phyloP scores from a whole-genome alignment of 2,888 invertebrate species.

The Torymus aiolomorphi region DNA sequence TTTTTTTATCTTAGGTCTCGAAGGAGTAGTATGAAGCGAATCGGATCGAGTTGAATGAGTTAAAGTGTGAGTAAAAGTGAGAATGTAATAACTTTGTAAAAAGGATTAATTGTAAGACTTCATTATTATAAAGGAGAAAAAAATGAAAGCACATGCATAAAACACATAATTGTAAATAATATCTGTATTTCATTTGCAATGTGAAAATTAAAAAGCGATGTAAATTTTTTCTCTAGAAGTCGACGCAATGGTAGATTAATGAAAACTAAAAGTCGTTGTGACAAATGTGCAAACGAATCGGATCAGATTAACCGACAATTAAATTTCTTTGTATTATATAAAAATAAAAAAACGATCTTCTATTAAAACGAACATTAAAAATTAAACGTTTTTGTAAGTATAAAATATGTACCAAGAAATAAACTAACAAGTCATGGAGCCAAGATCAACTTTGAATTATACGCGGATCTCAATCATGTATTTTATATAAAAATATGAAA shows the following conservation, averaged over 20 bases:
- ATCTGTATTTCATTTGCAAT: constrained; percentile 71
- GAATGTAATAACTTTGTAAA: constrained; percentile 58
- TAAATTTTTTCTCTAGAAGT: constrained; percentile 67
- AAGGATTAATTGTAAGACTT: constrained; percentile 57
- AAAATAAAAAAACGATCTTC: constrained; percentile 56
- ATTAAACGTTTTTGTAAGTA: constrained; percentile 64
- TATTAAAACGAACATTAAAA: constrained; percentile 64
- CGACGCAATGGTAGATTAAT: constrained; percentile 55
- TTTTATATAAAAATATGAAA: constrained; percentile 71
- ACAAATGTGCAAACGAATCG: constrained; percentile 58
- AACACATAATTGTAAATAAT: constrained; percentile 71
- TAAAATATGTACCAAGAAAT: constrained; percentile 53
- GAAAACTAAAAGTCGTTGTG: constrained; percentile 59
- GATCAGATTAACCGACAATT: constrained; percentile 54
- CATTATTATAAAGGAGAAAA: constrained; percentile 58
- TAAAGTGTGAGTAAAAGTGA: constrained; percentile 44
- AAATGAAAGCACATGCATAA: constrained; percentile 56
- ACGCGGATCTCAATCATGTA: constrained; percentile 73
- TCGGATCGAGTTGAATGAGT: constrained; percentile 52
- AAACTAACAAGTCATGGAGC: constrained; percentile 61
- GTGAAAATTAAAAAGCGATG: constrained; percentile 68
- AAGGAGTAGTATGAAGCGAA: constrained; percentile 51
- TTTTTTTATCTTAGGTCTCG: constrained; percentile 57
- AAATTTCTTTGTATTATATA: constrained; percentile 59
- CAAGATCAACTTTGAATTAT: constrained; percentile 65